Evolutionary conservation across 2,888 invertebrate species (phyloP).

Genomic region (Hesperia comma): DNA sequence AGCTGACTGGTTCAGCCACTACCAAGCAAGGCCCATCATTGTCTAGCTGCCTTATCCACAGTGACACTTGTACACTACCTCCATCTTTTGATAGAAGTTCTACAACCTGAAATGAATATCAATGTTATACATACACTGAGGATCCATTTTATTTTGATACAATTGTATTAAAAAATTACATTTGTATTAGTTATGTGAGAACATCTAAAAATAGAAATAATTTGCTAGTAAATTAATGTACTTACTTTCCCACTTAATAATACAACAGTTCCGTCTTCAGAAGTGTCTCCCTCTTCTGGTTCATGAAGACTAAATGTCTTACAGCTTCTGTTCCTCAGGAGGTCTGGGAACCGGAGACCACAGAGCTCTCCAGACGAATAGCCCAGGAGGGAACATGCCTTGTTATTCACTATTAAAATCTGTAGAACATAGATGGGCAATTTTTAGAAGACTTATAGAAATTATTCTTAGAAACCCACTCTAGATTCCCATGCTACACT

Average conservation of each 20-base stretch:
- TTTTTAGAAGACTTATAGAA: no score
- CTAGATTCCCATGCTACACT: no score
- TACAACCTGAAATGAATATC: constrained; percentile 71
- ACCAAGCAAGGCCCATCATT: constrained; percentile 85
- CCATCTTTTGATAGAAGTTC: constrained; percentile 85
- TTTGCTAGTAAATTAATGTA: neutral
- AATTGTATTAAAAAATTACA: no score
- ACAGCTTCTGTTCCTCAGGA: constrained; percentile 78
- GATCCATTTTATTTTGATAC: neutral
- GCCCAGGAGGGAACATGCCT: constrained; percentile 85
- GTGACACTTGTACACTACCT: constrained; percentile 84
- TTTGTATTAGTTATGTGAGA: no score
- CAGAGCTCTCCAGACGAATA: constrained; percentile 83
- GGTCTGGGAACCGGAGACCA: constrained; percentile 77
- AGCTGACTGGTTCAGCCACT: constrained; percentile 86
- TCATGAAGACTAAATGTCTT: constrained; percentile 77
- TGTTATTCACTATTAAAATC: constrained; percentile 87
- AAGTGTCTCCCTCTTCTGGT: constrained; percentile 76
- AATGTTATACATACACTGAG: neutral
- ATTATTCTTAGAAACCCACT: no score
- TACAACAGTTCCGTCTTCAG: constrained; percentile 84
- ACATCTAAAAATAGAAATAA: no score
- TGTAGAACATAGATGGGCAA: constrained; percentile 48
- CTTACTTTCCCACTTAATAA: constrained; percentile 85
- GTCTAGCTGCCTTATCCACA: constrained; percentile 86